Percentiles rank a stretch among this genome's conserved stretches.
Evolutionary conservation across 2,888 invertebrate species (phyloP).

Genomic region (Drosophila algonquin): DNA sequence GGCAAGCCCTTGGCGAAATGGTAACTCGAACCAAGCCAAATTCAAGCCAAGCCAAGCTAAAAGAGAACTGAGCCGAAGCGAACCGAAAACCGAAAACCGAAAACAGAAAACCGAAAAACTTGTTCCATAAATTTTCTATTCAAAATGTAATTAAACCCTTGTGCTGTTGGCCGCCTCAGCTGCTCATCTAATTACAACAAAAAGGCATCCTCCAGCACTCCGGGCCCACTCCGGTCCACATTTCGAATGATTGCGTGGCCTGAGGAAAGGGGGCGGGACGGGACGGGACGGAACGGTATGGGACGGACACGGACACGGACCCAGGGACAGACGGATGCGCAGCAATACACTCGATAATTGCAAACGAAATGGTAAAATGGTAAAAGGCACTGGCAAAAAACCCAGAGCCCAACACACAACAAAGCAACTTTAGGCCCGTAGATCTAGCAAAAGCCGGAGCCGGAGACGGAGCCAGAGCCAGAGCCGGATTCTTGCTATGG

Average conservation of each 20-base stretch:
- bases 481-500: slow-evolving; percentile 13
- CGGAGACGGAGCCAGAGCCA: not conserved
- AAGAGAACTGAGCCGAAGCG: slow-evolving; percentile 17
- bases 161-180: slow-evolving; percentile 46
- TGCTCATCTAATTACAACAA: slow-evolving; percentile 77
- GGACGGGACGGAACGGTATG: not conserved
- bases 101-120: slow-evolving; percentile 67
- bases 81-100: slow-evolving; percentile 31
- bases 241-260: not conserved
- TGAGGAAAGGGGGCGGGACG: not conserved
- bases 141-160: slow-evolving; percentile 79
- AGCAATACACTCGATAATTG: slow-evolving; percentile 75
- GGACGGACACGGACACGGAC: no score
- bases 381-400: slow-evolving; percentile 21
- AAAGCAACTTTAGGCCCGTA: slow-evolving; percentile 8
- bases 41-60: slow-evolving; percentile 7
- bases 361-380: slow-evolving; percentile 61
- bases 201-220: slow-evolving; percentile 56
- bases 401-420: slow-evolving; percentile 24
- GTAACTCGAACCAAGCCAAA: slow-evolving; percentile 15
- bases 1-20: slow-evolving; percentile 31
- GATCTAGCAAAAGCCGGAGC: not conserved
- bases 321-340: slow-evolving; percentile 9
- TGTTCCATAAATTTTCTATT: slow-evolving; percentile 79
- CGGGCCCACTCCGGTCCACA: slow-evolving; percentile 12